phyloP scores from a whole-genome alignment of 2,888 invertebrate genomes.

The Labia minor region DNA sequence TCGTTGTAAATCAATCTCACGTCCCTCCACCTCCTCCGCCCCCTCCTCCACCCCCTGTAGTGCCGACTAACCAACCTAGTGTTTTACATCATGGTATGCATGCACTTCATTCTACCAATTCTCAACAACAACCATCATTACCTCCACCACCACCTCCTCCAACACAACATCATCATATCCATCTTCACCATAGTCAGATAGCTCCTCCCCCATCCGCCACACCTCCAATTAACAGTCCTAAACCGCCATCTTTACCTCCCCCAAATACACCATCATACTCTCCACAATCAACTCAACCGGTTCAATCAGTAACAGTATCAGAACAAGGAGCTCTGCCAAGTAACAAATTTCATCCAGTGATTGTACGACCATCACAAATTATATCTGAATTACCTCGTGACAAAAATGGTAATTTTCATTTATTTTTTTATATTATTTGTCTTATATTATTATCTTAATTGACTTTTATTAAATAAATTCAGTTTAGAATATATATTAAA shows the following conservation, averaged over 20 bases:
- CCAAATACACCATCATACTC: neutral
- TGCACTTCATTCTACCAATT: neutral
- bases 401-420: neutral
- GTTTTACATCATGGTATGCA: neutral
- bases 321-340: neutral
- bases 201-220: neutral
- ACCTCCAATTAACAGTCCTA: neutral
- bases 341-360: neutral
- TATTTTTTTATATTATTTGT: neutral
- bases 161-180: constrained; percentile 1
- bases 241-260: neutral
- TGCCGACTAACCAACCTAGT: neutral
- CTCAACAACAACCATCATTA: neutral
- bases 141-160: neutral
- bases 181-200: neutral
- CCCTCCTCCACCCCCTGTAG: neutral
- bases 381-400: neutral
- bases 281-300: neutral
- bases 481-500: too few species aligned
- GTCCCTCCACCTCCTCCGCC: constrained; percentile 26
- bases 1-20: constrained; percentile 32
- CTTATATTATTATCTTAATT: neutral
- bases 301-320: neutral
- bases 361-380: neutral
- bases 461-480: too few species aligned